Conservation (phyloP, 2,888 invertebrate genomes). For the Acrobasis suavella region DNA sequence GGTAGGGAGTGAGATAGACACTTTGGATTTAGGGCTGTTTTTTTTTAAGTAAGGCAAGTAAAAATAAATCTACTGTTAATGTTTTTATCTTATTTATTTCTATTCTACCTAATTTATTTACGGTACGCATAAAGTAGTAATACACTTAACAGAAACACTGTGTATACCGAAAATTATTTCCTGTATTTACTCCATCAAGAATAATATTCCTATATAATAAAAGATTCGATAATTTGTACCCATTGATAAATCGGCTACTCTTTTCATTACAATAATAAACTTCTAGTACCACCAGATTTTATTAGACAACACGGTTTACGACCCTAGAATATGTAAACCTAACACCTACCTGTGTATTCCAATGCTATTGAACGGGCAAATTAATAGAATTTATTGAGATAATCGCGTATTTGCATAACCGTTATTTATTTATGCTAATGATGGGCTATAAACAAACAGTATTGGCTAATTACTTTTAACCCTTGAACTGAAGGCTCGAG, state of each 20-base stretch:
- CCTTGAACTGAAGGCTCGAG: slow-evolving; percentile 39
- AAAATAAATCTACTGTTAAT: too few species aligned
- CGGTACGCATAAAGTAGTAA: too few species aligned
- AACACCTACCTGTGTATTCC: background rate
- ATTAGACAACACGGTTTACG: background rate
- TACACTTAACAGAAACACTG: too few species aligned
- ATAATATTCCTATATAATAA: too few species aligned
- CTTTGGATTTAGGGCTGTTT: background rate
- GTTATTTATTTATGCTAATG: slow-evolving; percentile 18
- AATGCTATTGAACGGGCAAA: slow-evolving; percentile 3
- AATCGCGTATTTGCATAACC: slow-evolving; percentile 8
- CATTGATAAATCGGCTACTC: background rate
- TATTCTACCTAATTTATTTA: too few species aligned
- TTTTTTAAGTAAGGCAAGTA: too few species aligned
- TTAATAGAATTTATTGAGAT: slow-evolving; percentile 19
- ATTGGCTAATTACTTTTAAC: slow-evolving; percentile 52
- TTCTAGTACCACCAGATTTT: background rate
- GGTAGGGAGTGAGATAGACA: slow-evolving; percentile 1
- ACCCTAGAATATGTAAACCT: background rate
- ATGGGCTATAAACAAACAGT: slow-evolving; percentile 29
- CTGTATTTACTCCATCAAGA: too few species aligned
- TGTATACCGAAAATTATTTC: too few species aligned
- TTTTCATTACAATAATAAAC: background rate
- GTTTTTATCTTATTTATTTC: too few species aligned
- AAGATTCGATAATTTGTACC: too few species aligned